Conservation (phyloP, 2,888 invertebrate genomes). For the Parapristionchus giblindavisi region DNA sequence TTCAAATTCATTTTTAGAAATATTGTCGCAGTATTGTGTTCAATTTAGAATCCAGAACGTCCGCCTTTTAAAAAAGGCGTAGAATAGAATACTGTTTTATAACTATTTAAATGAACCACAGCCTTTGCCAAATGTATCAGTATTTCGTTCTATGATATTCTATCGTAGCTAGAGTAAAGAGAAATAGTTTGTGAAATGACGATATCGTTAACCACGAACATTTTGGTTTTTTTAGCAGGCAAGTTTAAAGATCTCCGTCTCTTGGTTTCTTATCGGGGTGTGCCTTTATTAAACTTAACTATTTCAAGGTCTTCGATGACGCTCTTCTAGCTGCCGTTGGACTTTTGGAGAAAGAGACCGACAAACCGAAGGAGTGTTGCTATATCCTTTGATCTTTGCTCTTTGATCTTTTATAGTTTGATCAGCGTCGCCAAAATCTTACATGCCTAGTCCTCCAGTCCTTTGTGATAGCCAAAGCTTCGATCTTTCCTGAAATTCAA, state of each 20-base stretch:
- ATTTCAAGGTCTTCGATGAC: constrained; percentile 57
- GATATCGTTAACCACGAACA: too few species aligned
- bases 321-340: constrained; percentile 59
- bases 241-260: background rate
- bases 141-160: too few species aligned
- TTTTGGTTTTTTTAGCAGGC: background rate
- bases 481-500: too few species aligned
- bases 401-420: constrained; percentile 10
- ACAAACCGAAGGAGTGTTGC: constrained; percentile 49
- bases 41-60: too few species aligned
- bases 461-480: constrained; percentile 7
- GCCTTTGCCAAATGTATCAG: too few species aligned
- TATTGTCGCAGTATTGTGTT: too few species aligned
- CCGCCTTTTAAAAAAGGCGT: background rate
- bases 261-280: background rate
- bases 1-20: too few species aligned
- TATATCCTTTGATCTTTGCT: constrained; percentile 38
- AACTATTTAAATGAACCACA: too few species aligned
- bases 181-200: too few species aligned
- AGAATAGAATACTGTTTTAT: too few species aligned
- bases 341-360: constrained; percentile 44
- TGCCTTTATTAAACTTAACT: background rate
- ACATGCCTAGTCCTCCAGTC: background rate
- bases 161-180: too few species aligned
- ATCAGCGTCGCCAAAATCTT: background rate